These are phyloP conservation scores for Drosophila pandora DNA, from an alignment of 1,140 invertebrate genomes.

Conservation along the genomic window DNA sequence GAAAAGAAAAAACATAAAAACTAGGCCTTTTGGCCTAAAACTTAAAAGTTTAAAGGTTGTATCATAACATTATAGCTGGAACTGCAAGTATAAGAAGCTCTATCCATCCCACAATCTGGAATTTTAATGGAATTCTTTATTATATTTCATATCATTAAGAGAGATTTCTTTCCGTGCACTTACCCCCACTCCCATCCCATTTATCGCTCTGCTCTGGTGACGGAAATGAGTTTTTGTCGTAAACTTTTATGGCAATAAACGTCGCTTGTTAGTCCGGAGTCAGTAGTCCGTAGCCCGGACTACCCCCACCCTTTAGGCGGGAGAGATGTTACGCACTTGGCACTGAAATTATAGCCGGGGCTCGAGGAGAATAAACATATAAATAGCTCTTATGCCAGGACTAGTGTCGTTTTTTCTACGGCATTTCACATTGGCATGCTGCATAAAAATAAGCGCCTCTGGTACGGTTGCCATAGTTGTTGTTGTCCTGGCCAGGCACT, in stretches of 20 bases:
- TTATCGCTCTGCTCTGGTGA: conserved; percentile 73
- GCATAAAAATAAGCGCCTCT: conserved; percentile 66
- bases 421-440: conserved; percentile 64
- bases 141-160: background rate
- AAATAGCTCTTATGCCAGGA: conserved; percentile 58
- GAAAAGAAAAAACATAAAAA: background rate
- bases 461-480: conserved; percentile 41
- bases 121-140: background rate
- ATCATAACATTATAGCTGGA: background rate
- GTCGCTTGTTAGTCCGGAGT: conserved; percentile 68
- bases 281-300: background rate
- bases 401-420: conserved; percentile 58
- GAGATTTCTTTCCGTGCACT: background rate
- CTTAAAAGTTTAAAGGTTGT: background rate
- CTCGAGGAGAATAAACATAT: conserved; percentile 63
- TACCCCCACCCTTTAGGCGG: no score
- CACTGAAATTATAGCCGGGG: conserved; percentile 62
- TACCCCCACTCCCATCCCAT: conserved; percentile 31
- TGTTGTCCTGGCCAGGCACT: background rate
- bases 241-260: conserved; percentile 82
- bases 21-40: background rate
- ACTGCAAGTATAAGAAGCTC: background rate
- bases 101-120: no score
- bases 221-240: conserved; percentile 82
- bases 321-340: conserved; percentile 60